phyloP scores from a whole-genome alignment of 2,797 vertebrate species.

The Neostethus bicornis region DNA sequence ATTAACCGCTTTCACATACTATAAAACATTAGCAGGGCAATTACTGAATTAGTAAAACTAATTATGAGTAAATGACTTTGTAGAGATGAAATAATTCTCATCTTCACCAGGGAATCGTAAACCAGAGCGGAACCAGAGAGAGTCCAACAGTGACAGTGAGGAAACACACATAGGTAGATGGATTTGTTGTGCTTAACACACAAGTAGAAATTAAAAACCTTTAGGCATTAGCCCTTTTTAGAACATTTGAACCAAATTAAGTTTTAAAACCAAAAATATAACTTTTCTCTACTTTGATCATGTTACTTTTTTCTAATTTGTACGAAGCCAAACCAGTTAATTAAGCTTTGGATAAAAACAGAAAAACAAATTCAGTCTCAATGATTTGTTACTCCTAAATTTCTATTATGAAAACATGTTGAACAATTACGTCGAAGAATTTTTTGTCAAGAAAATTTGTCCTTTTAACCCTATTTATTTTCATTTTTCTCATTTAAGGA shows the following conservation, averaged over 20 bases:
- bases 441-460: neutral
- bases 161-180: constrained; percentile 52
- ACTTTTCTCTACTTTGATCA: too few species aligned
- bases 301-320: neutral
- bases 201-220: neutral
- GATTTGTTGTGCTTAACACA: neutral
- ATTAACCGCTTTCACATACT: too few species aligned
- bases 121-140: constrained; percentile 11
- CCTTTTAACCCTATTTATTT: neutral
- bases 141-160: constrained; percentile 66
- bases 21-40: too few species aligned
- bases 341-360: neutral
- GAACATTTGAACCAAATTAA: too few species aligned
- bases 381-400: neutral
- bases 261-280: neutral
- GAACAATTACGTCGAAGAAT: neutral
- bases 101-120: constrained; percentile 39
- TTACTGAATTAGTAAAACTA: too few species aligned
- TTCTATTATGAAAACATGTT: neutral
- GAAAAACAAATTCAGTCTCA: neutral
- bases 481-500: neutral
- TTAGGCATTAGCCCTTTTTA: too few species aligned
- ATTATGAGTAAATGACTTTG: too few species aligned
- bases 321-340: neutral
- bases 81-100: too few species aligned